Percentiles rank a stretch among this genome's conserved stretches.
phyloP scores from a whole-genome alignment of 2,888 invertebrate species.

The Drosophila recens region DNA sequence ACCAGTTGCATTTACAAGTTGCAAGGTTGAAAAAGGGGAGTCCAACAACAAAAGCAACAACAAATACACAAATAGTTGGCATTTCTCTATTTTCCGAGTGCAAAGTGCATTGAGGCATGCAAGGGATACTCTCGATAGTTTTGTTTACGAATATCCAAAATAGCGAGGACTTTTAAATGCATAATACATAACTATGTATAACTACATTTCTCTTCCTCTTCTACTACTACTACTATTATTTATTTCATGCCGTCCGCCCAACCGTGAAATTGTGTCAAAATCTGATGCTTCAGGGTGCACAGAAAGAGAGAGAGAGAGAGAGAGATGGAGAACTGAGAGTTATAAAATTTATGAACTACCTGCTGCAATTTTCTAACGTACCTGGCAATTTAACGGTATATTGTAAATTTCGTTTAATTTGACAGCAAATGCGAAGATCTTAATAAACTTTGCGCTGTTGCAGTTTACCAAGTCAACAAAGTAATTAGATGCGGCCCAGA shows the following conservation, averaged over 20 bases:
- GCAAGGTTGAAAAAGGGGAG: conserved; percentile 47
- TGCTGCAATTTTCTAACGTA: conserved; percentile 64
- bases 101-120: conserved; percentile 74
- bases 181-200: conserved; percentile 61
- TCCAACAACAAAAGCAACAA: conserved; percentile 30
- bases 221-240: conserved; percentile 15
- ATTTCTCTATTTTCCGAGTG: conserved; percentile 56
- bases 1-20: conserved; percentile 69
- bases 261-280: conserved; percentile 75
- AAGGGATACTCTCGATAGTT: conserved; percentile 57
- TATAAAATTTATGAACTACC: conserved; percentile 48
- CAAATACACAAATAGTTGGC: conserved; percentile 56
- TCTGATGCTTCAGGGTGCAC: conserved; percentile 49
- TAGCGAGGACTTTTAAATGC: conserved; percentile 40
- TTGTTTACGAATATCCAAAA: conserved; percentile 53
- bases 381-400: conserved; percentile 76
- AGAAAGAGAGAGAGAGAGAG: background rate
- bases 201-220: conserved; percentile 21
- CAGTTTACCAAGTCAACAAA: conserved; percentile 31
- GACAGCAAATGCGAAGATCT: conserved; percentile 52
- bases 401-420: conserved; percentile 77
- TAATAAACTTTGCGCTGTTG: conserved; percentile 62
- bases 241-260: conserved; percentile 40
- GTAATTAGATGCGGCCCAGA: conserved; percentile 55
- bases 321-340: conserved; percentile 14